Evolutionary conservation across 2,888 invertebrate genomes (phyloP).

Genomic region (Polietes domitor): DNA sequence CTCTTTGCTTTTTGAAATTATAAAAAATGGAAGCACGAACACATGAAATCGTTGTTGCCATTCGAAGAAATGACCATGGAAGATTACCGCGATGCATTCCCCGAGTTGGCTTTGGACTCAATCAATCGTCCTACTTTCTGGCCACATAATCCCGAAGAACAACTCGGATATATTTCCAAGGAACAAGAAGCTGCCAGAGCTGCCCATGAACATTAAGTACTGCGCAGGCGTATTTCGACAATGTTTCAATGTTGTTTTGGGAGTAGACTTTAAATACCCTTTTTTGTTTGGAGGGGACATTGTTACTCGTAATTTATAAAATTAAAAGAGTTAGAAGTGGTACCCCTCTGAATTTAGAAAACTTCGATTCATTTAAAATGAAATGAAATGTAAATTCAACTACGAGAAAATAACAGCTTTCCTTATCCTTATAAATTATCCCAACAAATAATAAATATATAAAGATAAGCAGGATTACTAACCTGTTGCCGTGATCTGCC

Average conservation of each 20-base stretch:
- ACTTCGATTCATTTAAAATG: no score
- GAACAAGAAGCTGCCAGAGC: conserved; percentile 73
- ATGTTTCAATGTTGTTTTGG: background rate
- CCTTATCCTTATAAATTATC: no score
- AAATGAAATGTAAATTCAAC: no score
- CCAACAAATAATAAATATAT: no score
- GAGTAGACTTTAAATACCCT: conserved; percentile 44
- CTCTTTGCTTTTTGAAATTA: conserved; percentile 29
- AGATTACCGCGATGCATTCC: conserved; percentile 90
- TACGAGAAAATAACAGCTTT: no score
- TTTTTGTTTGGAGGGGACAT: background rate
- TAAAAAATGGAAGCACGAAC: conserved; percentile 82
- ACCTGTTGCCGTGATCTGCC: conserved; percentile 96
- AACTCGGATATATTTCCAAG: conserved; percentile 83
- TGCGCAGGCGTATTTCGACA: background rate
- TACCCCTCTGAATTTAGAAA: background rate
- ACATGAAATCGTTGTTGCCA: conserved; percentile 87
- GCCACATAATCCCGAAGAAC: conserved; percentile 90
- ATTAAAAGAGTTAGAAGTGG: background rate
- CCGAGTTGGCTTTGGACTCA: conserved; percentile 88
- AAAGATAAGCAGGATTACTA: conserved; percentile 65
- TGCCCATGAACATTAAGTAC: conserved; percentile 72
- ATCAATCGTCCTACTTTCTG: conserved; percentile 91
- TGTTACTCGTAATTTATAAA: conserved; percentile 5
- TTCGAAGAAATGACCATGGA: conserved; percentile 95